Evolutionary conservation across 2,888 invertebrate species (phyloP).

Genomic region (Serripes groenlandicus): DNA sequence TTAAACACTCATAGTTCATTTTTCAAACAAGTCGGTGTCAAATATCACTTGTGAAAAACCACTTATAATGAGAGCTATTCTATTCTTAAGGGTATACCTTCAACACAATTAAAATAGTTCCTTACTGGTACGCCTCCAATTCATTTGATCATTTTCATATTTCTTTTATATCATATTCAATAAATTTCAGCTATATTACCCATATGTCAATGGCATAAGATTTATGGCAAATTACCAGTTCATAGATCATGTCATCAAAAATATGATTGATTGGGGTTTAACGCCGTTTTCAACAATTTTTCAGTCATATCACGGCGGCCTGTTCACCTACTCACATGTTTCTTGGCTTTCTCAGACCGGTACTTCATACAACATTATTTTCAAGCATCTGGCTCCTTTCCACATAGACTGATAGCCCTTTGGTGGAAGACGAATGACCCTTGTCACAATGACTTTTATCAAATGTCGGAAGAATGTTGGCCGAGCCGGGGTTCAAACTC

Average conservation of each 20-base stretch:
- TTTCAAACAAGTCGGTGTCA: conserved; percentile 18
- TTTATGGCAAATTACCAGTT: no score
- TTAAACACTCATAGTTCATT: conserved; percentile 20
- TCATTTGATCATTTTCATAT: no score
- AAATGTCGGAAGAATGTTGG: no score
- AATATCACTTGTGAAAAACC: conserved; percentile 14
- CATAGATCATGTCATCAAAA: no score
- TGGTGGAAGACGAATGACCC: no score
- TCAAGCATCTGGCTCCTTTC: not conserved
- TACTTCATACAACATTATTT: not conserved
- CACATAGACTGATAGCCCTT: not conserved
- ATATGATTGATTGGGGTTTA: not conserved
- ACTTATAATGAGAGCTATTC: not conserved
- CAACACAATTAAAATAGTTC: no score
- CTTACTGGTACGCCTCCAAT: no score
- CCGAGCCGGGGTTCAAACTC: no score
- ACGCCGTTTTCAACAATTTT: not conserved
- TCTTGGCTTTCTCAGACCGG: not conserved
- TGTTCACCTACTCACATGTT: not conserved
- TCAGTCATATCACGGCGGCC: not conserved
- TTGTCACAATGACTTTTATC: no score
- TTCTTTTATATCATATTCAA: no score
- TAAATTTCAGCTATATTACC: no score
- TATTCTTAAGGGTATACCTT: not conserved
- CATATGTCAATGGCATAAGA: no score